Evolutionary conservation across 2,888 invertebrate genomes (phyloP).

Genomic region (Patella pellucida): DNA sequence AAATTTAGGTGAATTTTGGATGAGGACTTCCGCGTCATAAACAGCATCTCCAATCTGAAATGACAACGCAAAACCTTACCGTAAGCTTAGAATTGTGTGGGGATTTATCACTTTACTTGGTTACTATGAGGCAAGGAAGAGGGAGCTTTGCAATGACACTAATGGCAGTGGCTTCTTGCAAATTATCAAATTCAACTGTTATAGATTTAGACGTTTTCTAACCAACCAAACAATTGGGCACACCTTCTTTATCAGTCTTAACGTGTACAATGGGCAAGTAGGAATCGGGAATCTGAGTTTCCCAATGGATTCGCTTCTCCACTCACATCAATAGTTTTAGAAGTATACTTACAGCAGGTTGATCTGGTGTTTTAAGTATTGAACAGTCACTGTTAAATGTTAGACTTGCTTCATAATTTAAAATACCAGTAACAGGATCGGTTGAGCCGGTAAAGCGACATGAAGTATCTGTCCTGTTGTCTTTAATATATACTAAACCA

Average conservation of each 20-base stretch:
- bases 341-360: neutral
- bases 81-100: neutral
- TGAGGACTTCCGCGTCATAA: conserved; percentile 8
- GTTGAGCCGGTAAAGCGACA: neutral
- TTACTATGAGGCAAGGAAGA: too few relatives aligned
- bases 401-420: neutral
- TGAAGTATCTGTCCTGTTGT: neutral
- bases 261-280: too few relatives aligned
- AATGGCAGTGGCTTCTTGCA: too few relatives aligned
- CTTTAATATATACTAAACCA: conserved; percentile 11
- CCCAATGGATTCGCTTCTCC: neutral
- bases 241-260: too few relatives aligned
- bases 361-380: neutral
- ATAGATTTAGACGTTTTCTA: too few relatives aligned
- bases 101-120: neutral
- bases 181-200: too few relatives aligned
- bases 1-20: conserved; percentile 4
- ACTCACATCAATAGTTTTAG: neutral
- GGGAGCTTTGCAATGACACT: too few relatives aligned
- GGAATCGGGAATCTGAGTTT: neutral
- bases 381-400: neutral
- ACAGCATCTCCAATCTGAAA: conserved; percentile 12
- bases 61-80: neutral
- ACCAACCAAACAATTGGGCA: neutral
- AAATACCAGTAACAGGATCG: neutral